These are phyloP conservation scores for Chironex yamaguchii DNA, from an alignment of 30 jellyfish, hydroid and myxozoan species.

Conservation along the genomic window DNA sequence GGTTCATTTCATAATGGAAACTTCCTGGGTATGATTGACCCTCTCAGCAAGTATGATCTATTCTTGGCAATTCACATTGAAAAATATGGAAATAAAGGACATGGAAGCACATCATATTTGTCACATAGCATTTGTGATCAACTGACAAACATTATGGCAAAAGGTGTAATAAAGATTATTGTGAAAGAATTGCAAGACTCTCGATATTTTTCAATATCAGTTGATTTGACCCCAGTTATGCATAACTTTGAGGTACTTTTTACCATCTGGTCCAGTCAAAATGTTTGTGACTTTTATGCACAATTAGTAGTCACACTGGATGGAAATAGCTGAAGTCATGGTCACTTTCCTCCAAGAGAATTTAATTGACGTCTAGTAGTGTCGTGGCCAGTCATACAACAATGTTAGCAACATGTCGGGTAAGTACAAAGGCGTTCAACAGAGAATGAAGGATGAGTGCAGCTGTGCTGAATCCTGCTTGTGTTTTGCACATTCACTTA, in stretches of 20 bases:
- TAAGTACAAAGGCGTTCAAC: too few species aligned
- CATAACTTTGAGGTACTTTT: not conserved
- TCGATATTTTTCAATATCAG: not conserved
- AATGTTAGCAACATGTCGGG: too few species aligned
- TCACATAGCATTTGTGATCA: not conserved
- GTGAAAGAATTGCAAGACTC: not conserved
- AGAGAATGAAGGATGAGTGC: too few species aligned
- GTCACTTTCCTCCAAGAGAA: too few species aligned
- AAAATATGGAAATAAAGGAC: not conserved
- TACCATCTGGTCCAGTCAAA: not conserved
- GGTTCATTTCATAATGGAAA: not conserved
- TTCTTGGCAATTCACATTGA: too few species aligned
- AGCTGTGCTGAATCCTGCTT: too few species aligned
- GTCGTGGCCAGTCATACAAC: too few species aligned
- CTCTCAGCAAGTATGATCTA: not conserved
- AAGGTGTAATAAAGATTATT: not conserved
- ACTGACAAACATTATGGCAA: not conserved
- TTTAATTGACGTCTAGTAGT: too few species aligned
- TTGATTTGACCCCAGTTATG: not conserved
- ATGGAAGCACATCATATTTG: not conserved
- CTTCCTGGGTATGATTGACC: not conserved
- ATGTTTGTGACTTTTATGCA: not conserved
- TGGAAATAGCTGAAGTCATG: too few species aligned
- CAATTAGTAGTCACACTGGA: too few species aligned
- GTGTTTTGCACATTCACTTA: too few species aligned